phyloP scores from a whole-genome alignment of 2,797 vertebrate genomes.

The Harpagifer antarcticus region DNA sequence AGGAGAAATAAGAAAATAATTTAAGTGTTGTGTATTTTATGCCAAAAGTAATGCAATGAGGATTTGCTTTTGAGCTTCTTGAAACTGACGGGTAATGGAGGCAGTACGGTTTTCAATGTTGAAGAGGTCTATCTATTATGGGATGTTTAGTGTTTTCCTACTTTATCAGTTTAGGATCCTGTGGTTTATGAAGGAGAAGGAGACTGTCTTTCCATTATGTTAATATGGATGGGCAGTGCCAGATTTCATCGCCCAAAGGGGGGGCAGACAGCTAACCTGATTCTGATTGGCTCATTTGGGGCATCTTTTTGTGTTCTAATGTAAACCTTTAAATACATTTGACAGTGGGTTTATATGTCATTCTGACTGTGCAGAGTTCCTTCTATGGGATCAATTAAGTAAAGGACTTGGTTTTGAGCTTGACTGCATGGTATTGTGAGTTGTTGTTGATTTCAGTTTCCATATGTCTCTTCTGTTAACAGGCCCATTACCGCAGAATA shows the following conservation, averaged over 20 bases:
- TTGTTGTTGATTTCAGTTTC: not conserved
- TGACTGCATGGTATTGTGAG: not conserved
- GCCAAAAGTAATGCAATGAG: not conserved
- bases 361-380: not conserved
- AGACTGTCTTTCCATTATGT: not conserved
- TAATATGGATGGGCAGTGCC: not conserved
- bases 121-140: not conserved
- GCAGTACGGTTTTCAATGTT: not conserved
- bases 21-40: not conserved
- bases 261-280: not conserved
- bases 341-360: not conserved
- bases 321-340: not conserved
- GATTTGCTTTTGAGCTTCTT: not conserved
- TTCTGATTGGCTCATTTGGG: not conserved
- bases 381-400: not conserved
- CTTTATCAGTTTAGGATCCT: not conserved
- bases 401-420: not conserved
- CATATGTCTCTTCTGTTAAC: conserved; percentile 29
- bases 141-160: not conserved
- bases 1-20: no score
- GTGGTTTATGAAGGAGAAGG: not conserved
- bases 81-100: not conserved
- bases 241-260: not conserved
- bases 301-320: not conserved
- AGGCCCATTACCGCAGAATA: conserved; percentile 29